phyloP scores from a whole-genome alignment of 2,113 vertebrate species.

The Micromys minutus region DNA sequence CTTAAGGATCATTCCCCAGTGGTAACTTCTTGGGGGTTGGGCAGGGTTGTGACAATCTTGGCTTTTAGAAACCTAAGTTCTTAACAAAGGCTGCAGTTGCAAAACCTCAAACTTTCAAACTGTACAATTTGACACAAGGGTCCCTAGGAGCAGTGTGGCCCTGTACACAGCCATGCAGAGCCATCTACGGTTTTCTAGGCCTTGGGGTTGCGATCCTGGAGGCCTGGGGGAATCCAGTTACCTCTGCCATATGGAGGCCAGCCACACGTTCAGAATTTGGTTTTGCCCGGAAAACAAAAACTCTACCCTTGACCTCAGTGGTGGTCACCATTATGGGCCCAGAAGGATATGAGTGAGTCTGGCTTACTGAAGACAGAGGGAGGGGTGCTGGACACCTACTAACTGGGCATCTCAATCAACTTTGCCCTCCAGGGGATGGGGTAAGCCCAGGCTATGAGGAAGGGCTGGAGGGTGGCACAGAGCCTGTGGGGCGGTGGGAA shows the following conservation, averaged over 20 bases:
- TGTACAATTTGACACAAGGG: background rate
- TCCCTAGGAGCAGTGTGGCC: background rate
- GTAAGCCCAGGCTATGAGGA: background rate
- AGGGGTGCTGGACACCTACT: background rate
- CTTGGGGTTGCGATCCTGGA: background rate
- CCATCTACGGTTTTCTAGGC: background rate
- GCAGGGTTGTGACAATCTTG: background rate
- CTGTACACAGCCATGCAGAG: background rate
- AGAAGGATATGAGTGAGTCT: fast-evolving
- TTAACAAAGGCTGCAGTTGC: too few relatives aligned
- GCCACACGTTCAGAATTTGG: fast-evolving
- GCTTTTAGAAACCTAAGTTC: background rate
- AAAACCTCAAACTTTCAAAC: too few relatives aligned
- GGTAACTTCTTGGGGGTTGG: background rate
- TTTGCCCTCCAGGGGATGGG: too few relatives aligned
- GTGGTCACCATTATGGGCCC: fast-evolving
- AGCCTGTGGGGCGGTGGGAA: background rate
- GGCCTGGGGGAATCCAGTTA: background rate
- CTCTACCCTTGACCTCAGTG: background rate
- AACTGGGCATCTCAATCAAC: background rate
- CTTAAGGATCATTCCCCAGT: fast-evolving
- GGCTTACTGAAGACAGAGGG: fast-evolving
- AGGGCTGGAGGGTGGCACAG: background rate
- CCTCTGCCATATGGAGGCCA: fast-evolving
- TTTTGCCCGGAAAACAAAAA: background rate